A percentile compares a stretch with the other conserved stretches of the same genome.
Evolutionary conservation across 2,113 vertebrate species (phyloP).

Genomic region (Bucco capensis): DNA sequence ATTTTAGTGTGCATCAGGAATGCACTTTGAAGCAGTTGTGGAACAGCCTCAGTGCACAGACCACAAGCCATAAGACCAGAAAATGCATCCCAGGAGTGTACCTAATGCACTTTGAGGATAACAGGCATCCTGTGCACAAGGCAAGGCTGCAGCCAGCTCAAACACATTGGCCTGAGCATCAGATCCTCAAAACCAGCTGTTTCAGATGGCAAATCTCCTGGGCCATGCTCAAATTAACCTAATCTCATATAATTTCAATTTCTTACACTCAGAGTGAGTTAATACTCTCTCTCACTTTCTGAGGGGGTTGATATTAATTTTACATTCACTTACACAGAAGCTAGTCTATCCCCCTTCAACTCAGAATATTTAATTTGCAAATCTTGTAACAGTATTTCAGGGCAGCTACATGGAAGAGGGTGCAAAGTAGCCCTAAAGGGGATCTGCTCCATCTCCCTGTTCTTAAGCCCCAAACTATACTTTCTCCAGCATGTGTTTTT

Average conservation of each 20-base stretch:
- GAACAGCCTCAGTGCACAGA: not conserved
- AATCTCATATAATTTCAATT: not conserved
- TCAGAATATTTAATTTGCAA: not conserved
- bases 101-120: fast-evolving
- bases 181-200: not conserved
- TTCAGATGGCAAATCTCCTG: not conserved
- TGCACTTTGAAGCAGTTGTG: not conserved
- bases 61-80: not conserved
- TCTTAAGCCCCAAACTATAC: not conserved
- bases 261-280: not conserved
- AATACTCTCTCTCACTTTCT: not conserved
- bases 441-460: not conserved
- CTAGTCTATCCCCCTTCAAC: not conserved
- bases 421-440: not conserved
- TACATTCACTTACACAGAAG: not conserved
- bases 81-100: fast-evolving
- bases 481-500: not conserved
- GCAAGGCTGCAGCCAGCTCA: not conserved
- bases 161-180: fast-evolving
- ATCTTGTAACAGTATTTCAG: not conserved
- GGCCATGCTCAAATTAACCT: not conserved
- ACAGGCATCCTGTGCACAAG: fast-evolving
- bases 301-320: not conserved
- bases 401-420: not conserved
- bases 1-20: not conserved